A percentile compares a stretch with the other conserved stretches of the same genome.
phyloP scores from a whole-genome alignment of 1,140 invertebrate genomes.

The Portunus trituberculatus region DNA sequence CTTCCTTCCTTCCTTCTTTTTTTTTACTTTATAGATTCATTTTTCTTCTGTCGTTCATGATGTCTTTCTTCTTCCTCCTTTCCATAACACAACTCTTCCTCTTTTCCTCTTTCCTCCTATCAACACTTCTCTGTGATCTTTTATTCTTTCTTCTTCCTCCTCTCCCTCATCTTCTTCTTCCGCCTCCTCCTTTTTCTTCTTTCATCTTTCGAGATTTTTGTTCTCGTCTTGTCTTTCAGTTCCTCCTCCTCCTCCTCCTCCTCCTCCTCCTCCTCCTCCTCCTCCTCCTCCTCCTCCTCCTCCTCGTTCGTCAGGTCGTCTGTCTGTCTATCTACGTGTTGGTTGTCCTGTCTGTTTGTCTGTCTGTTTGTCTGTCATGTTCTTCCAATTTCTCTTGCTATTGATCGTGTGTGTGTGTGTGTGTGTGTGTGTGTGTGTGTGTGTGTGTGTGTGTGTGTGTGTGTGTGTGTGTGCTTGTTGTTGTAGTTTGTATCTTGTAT shows the following conservation, averaged over 20 bases:
- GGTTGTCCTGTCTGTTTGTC: no score
- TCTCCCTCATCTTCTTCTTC: background rate
- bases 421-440: background rate
- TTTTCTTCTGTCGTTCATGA: no score
- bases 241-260: no score
- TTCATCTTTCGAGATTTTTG: no score
- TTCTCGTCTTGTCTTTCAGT: no score
- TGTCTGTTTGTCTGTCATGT: background rate
- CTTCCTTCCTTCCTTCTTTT: background rate
- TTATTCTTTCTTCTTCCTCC: background rate
- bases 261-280: no score
- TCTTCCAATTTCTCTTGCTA: background rate
- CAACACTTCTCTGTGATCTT: no score
- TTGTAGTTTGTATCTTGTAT: background rate
- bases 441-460: slow-evolving; percentile 11
- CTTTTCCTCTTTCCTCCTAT: background rate
- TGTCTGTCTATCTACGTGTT: no score
- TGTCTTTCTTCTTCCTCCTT: background rate
- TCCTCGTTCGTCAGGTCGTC: no score
- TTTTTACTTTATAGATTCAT: background rate
- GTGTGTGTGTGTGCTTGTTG: background rate
- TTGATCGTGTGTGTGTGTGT: background rate
- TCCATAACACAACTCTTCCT: background rate
- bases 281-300: no score
- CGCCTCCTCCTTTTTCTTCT: background rate